A percentile compares a stretch with the other conserved stretches of the same genome.
Evolutionary conservation across 2,113 vertebrate genomes (phyloP).

Genomic region (Melanostigma gelatinosum): DNA sequence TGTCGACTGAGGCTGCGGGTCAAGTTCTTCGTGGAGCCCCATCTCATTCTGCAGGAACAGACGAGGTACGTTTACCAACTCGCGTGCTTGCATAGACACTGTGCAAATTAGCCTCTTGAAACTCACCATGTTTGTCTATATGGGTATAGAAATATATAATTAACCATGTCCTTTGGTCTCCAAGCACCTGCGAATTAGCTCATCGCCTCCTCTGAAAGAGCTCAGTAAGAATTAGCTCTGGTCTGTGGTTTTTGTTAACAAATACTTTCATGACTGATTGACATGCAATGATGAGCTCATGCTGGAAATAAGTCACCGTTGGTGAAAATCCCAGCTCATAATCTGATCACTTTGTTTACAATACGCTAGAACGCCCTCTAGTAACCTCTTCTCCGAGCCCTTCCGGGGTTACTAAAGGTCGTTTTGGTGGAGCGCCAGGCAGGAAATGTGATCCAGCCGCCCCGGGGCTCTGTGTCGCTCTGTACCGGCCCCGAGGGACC

Average conservation of each 20-base stretch:
- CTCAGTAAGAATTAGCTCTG: neutral
- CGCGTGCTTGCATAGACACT: neutral
- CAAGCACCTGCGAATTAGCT: neutral
- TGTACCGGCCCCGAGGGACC: constrained; percentile 58
- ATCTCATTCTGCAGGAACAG: constrained; percentile 98
- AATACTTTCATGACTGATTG: constrained; percentile 13
- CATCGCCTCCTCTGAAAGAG: neutral
- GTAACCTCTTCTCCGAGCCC: constrained; percentile 84
- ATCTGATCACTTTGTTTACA: constrained; percentile 41
- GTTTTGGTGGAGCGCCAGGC: constrained; percentile 75
- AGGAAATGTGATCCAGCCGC: constrained; percentile 79
- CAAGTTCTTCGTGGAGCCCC: constrained; percentile 99
- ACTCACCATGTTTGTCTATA: neutral
- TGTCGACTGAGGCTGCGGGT: constrained; percentile 93
- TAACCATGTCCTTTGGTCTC: neutral
- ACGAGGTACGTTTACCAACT: constrained; percentile 86
- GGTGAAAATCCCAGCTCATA: constrained; percentile 5
- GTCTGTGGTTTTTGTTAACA: constrained; percentile 11
- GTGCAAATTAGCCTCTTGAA: neutral
- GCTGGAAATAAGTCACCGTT: neutral
- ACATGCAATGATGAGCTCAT: neutral
- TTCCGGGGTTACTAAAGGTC: constrained; percentile 91
- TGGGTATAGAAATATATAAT: neutral
- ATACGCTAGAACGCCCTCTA: constrained; percentile 81
- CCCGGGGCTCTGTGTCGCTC: constrained; percentile 39